phyloP scores from a whole-genome alignment of 2,888 invertebrate genomes.

The Agriopis marginaria region DNA sequence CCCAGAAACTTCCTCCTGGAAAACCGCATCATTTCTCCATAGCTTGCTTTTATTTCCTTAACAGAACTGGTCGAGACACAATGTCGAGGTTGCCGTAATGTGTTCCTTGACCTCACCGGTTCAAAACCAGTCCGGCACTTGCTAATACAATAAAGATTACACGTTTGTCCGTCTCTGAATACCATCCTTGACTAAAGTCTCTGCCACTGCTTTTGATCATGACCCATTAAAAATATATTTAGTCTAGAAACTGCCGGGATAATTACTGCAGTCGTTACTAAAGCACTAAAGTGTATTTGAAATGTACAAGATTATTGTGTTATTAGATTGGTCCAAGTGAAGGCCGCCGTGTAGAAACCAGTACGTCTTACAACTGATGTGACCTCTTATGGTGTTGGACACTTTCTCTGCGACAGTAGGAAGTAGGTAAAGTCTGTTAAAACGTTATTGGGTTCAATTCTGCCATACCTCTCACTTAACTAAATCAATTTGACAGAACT shows the following conservation, averaged over 20 bases:
- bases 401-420: not conserved
- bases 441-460: no score
- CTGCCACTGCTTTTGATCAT: not conserved
- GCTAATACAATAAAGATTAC: conserved; percentile 4
- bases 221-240: conserved; percentile 6
- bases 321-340: not conserved
- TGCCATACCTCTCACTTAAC: no score
- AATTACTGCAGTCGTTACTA: conserved; percentile 1
- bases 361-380: not conserved
- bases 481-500: no score
- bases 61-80: conserved; percentile 19
- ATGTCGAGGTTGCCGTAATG: conserved; percentile 34
- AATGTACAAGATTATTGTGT: not conserved
- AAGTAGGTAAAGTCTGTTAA: no score
- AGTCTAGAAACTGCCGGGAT: not conserved
- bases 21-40: not conserved
- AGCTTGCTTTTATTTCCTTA: not conserved
- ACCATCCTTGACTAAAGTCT: conserved; percentile 4
- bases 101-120: conserved; percentile 30
- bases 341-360: conserved; percentile 1
- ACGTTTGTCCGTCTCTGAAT: conserved; percentile 5
- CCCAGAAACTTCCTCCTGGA: not conserved
- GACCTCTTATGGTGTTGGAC: not conserved
- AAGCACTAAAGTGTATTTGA: not conserved
- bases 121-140: conserved; percentile 26